Evolutionary conservation across 2,113 vertebrate genomes (phyloP), one percentile per base, ranked within the genome.

Genomic region (Ailurus styani): DNA sequence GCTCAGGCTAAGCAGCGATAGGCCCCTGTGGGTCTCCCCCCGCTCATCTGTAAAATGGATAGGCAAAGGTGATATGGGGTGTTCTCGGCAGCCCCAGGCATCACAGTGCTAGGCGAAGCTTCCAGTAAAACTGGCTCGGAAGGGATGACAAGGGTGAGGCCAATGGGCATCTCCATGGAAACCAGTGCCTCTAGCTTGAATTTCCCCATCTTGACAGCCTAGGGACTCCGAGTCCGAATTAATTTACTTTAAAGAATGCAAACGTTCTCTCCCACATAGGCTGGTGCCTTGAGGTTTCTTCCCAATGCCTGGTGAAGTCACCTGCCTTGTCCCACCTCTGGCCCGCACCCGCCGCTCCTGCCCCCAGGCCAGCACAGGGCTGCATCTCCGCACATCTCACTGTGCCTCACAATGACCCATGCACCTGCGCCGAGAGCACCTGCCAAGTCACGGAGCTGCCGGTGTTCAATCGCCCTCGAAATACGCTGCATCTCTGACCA

Each of bases 111-210:
- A 18, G 34, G 82, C 37, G 45, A 78, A 73, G 11, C 37, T 77
- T 54, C 89, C 37, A 86, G 55, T 4, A 40, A 25, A 52, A 42
- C 21, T 34, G 62, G 73, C n/a, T 82, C 45, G 64, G 50, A 47
- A 75, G 17, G 52, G 5, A 15, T n/a, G 25, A 14, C 21, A 27
- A 68, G 40, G 47, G 10, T 66, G 57, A 90, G 84, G 57, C 5
- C 68, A 84, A 3, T 57, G 40, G 60, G 10, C 55, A n/a, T 96
- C 86, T 85, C 77, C 86, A 52, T 86, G 90, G 90, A 93, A 85
- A 96, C 77, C 37, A 55, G 27, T 2, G 27, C 60, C 70, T 3
- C 7, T 0, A 13, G 57, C 42, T 52, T 77, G 50, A 57, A 73
- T 91, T 62, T 37, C 40, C 60, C 20, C 62, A 60, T 88, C 72